Conservation (phyloP, 2,797 vertebrate genomes). For the Phoebastria nigripes region DNA sequence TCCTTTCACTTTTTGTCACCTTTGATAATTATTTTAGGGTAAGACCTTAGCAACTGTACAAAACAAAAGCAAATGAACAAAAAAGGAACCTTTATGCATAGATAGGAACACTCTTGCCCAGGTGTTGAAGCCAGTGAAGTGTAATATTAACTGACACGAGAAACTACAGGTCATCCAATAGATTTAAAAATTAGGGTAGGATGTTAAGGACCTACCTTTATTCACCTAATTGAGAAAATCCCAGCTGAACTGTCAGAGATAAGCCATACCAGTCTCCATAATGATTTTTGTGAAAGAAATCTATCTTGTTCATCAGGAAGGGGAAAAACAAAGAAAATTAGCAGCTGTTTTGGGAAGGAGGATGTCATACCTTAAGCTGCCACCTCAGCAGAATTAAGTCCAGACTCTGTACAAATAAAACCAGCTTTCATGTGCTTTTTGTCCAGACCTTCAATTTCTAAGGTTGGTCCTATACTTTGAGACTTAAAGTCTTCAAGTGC, state of each 20-base stretch:
- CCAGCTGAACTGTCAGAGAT: not conserved
- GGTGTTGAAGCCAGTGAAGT: not conserved
- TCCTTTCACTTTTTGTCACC: not conserved
- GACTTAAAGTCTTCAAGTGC: not conserved
- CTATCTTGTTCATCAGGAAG: not conserved
- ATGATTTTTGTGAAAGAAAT: not conserved
- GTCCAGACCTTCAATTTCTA: not conserved
- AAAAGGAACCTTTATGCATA: not conserved
- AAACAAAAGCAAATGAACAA: not conserved
- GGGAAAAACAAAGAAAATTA: not conserved
- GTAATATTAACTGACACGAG: accelerated
- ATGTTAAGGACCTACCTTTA: not conserved
- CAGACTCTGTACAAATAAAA: not conserved
- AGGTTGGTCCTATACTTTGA: not conserved
- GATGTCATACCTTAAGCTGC: not conserved
- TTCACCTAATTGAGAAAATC: not conserved
- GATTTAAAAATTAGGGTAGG: not conserved
- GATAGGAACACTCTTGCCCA: not conserved
- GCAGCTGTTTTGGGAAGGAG: not conserved
- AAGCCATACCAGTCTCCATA: not conserved
- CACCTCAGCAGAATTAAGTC: not conserved
- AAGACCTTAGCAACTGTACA: not conserved
- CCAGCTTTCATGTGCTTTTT: not conserved
- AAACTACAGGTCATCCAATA: not conserved
- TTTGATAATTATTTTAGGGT: not conserved